These are phyloP conservation scores for Rhopalosiphum maidis DNA, from an alignment of 1,140 invertebrate species.

Conservation along the genomic window DNA sequence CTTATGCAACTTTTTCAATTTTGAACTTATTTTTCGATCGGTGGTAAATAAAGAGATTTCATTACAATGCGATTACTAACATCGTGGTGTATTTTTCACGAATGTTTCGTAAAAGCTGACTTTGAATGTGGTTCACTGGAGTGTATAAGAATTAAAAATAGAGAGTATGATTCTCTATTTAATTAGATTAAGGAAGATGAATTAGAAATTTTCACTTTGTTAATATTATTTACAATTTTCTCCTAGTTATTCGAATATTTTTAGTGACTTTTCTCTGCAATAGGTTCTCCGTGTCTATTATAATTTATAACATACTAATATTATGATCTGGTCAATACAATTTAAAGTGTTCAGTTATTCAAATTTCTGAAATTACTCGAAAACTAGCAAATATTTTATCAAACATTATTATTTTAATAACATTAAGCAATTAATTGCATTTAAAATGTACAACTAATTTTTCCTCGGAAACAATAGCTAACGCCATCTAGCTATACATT, in stretches of 20 bases:
- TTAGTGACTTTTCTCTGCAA: too few species aligned
- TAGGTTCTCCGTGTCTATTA: neutral
- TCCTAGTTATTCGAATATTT: too few species aligned
- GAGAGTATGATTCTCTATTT: too few species aligned
- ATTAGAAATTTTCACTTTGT: too few species aligned
- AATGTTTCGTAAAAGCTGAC: too few species aligned
- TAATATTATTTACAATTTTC: too few species aligned
- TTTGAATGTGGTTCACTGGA: too few species aligned
- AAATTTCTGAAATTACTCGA: neutral
- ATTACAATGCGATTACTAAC: too few species aligned
- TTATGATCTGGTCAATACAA: neutral
- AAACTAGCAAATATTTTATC: neutral
- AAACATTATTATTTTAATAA: neutral
- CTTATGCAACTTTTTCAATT: neutral
- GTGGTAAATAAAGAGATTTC: neutral
- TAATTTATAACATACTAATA: neutral
- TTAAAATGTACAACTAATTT: neutral
- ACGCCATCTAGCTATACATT: neutral
- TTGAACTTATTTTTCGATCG: neutral
- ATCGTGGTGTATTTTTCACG: too few species aligned
- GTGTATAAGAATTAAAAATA: too few species aligned
- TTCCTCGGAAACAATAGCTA: neutral
- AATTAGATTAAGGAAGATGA: too few species aligned
- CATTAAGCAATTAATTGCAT: neutral
- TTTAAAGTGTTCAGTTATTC: neutral